Evolutionary conservation across 2,888 invertebrate species (phyloP).

Genomic region (Hedya salicella): DNA sequence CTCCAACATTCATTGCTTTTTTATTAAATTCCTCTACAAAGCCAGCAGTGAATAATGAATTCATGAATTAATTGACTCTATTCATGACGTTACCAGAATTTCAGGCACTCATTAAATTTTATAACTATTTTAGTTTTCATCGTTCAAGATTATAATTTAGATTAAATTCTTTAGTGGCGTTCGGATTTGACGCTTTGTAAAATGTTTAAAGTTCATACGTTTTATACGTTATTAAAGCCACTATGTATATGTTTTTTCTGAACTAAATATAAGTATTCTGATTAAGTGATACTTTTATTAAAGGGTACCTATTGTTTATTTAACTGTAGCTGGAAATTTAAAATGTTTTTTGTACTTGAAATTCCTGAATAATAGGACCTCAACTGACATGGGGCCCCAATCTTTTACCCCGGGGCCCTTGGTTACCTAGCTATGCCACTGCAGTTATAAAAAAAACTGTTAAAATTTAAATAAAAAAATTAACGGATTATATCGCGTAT

Average conservation of each 20-base stretch:
- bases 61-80: conserved; percentile 38
- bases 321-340: too few relatives aligned
- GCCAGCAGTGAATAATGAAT: conserved; percentile 29
- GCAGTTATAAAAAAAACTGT: too few relatives aligned
- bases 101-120: conserved; percentile 8
- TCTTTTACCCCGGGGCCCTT: too few relatives aligned
- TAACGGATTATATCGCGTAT: too few relatives aligned
- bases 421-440: too few relatives aligned
- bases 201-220: background rate
- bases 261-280: background rate
- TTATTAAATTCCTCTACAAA: conserved; percentile 30
- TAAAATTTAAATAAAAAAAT: too few relatives aligned
- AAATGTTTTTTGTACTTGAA: too few relatives aligned
- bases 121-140: conserved; percentile 4
- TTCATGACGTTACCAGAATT: conserved; percentile 24
- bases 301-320: too few relatives aligned
- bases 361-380: too few relatives aligned
- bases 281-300: too few relatives aligned
- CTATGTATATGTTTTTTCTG: background rate
- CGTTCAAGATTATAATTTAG: background rate
- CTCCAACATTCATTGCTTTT: conserved; percentile 35
- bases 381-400: too few relatives aligned
- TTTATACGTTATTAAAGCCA: background rate
- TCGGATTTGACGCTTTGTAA: background rate
- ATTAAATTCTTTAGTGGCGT: background rate